phyloP scores from a whole-genome alignment of 2,113 vertebrate genomes.

The Mesembrinibis cayennensis region DNA sequence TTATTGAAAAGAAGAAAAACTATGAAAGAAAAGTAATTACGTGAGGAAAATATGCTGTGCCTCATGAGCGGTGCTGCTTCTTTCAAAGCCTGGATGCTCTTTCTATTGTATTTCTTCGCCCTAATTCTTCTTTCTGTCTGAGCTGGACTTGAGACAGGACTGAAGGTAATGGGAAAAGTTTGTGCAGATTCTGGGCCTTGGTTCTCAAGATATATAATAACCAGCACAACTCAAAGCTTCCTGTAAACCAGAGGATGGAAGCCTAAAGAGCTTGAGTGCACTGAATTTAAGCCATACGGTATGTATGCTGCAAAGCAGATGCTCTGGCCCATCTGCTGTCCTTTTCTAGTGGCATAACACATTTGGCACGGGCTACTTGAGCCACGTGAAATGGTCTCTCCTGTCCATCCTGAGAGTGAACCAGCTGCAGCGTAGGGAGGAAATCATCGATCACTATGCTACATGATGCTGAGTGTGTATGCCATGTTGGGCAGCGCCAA shows the following conservation, averaged over 20 bases:
- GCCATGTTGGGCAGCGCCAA: fast-evolving
- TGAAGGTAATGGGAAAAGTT: neutral
- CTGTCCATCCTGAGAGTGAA: neutral
- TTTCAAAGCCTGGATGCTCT: neutral
- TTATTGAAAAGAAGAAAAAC: constrained; percentile 5
- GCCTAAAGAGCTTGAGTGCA: neutral
- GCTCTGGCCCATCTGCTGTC: constrained; percentile 4
- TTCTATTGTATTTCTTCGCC: neutral
- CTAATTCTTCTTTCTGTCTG: neutral
- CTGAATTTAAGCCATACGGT: neutral
- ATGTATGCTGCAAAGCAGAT: neutral
- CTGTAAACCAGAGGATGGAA: neutral
- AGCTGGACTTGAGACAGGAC: neutral
- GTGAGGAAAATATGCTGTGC: neutral
- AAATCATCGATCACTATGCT: neutral
- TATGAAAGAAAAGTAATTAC: constrained; percentile 44
- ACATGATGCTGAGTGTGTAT: fast-evolving
- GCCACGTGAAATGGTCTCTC: neutral
- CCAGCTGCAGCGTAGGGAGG: neutral
- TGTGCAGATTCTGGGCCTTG: neutral
- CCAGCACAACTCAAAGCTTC: neutral
- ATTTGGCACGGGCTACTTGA: neutral
- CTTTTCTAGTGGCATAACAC: neutral
- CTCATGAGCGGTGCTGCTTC: neutral
- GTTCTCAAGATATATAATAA: neutral